Evolutionary conservation across 2,797 vertebrate species (phyloP).

Genomic region (Xyrichtys novacula): DNA sequence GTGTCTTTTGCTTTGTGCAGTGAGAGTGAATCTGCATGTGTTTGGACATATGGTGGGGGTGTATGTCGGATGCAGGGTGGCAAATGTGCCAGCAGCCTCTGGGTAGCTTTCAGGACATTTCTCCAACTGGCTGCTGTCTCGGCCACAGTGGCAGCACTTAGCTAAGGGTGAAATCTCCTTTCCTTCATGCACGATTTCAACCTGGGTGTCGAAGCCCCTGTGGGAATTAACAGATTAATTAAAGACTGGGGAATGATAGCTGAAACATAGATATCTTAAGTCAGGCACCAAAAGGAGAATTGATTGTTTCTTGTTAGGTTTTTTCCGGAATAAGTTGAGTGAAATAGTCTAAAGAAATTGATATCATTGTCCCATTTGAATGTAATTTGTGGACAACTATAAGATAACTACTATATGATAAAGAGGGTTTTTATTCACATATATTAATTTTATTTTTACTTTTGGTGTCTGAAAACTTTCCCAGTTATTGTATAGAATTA

Average conservation of each 20-base stretch:
- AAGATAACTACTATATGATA: background rate
- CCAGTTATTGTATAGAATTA: too few relatives aligned
- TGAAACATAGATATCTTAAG: conserved; percentile 39
- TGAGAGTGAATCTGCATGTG: conserved; percentile 15
- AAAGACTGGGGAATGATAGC: conserved; percentile 45
- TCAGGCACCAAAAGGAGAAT: conserved; percentile 13
- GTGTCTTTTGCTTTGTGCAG: conserved; percentile 16
- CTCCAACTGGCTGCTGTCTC: conserved; percentile 72
- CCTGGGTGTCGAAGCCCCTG: conserved; percentile 25
- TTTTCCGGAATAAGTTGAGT: conserved; percentile 8
- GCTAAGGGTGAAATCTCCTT: conserved; percentile 61
- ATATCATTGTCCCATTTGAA: background rate
- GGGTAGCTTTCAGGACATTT: conserved; percentile 77
- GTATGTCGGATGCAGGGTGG: conserved; percentile 64
- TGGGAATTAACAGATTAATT: conserved; percentile 52
- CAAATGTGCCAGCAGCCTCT: conserved; percentile 77
- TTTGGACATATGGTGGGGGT: conserved; percentile 75
- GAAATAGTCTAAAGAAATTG: background rate
- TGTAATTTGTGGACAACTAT: background rate
- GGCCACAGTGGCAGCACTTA: conserved; percentile 49
- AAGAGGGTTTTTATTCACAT: too few relatives aligned
- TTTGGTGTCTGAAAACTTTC: too few relatives aligned
- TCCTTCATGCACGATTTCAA: conserved; percentile 48
- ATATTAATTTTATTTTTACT: too few relatives aligned
- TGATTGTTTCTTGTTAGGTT: conserved; percentile 4